Conservation (phyloP, 1,140 invertebrate genomes). For the Cephus cinctus region DNA sequence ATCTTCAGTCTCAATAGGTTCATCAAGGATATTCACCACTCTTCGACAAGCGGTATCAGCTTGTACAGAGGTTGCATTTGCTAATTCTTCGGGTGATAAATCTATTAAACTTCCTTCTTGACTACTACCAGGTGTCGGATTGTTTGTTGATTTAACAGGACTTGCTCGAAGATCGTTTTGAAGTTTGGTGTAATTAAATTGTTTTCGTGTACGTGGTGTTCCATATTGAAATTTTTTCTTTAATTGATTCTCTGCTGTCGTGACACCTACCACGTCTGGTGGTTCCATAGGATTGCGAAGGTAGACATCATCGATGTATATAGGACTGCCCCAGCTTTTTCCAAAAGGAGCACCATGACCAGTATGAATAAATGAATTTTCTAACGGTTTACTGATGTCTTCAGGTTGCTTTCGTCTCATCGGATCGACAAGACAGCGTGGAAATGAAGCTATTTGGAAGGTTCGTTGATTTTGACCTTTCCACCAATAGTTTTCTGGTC, state of each 20-base stretch:
- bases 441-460: conserved; percentile 80
- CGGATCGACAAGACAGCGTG: conserved; percentile 69
- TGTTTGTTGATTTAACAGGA: conserved; percentile 53
- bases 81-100: conserved; percentile 59
- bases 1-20: conserved; percentile 68
- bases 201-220: conserved; percentile 58
- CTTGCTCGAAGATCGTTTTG: conserved; percentile 62
- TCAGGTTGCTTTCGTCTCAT: conserved; percentile 64
- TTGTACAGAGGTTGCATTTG: conserved; percentile 28
- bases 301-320: conserved; percentile 80
- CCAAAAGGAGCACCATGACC: conserved; percentile 73
- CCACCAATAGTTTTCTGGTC: conserved; percentile 91
- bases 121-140: conserved; percentile 44
- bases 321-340: conserved; percentile 84
- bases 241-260: conserved; percentile 26
- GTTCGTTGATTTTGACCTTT: conserved; percentile 93
- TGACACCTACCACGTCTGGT: conserved; percentile 67
- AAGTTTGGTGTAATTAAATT: conserved; percentile 76
- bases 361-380: conserved; percentile 86
- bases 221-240: conserved; percentile 54
- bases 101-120: conserved; percentile 64
- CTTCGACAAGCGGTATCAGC: conserved; percentile 29
- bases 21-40: conserved; percentile 69
- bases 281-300: conserved; percentile 82
- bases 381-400: conserved; percentile 75